phyloP scores from a whole-genome alignment of 1,140 invertebrate genomes.

The Agraylea sexmaculata region DNA sequence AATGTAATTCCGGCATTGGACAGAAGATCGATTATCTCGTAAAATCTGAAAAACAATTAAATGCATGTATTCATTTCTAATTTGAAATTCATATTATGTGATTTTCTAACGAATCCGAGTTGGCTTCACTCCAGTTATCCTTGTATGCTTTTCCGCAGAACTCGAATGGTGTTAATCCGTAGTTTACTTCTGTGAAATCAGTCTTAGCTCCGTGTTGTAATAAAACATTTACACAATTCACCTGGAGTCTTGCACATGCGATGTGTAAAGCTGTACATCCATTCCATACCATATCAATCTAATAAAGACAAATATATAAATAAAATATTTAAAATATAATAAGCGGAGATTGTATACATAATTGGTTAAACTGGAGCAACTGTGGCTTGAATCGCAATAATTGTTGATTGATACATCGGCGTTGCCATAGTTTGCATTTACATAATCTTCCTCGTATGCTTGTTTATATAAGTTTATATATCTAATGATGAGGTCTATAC shows the following conservation, averaged over 20 bases:
- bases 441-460: neutral
- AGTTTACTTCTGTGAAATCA: slow-evolving; percentile 28
- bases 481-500: slow-evolving; percentile 34
- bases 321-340: neutral
- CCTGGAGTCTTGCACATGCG: slow-evolving; percentile 30
- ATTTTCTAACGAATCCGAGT: neutral
- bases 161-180: slow-evolving; percentile 36
- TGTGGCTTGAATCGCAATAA: slow-evolving; percentile 6
- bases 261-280: slow-evolving; percentile 39
- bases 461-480: too few relatives aligned
- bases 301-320: slow-evolving; percentile 1
- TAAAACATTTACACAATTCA: slow-evolving; percentile 31
- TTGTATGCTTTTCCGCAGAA: slow-evolving; percentile 33
- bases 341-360: slow-evolving; percentile 1
- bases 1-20: slow-evolving; percentile 6
- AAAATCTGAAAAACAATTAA: slow-evolving; percentile 12
- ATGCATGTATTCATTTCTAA: too few relatives aligned
- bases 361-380: slow-evolving; percentile 5
- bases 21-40: slow-evolving; percentile 6
- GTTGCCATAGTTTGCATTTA: neutral
- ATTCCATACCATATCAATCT: slow-evolving; percentile 15
- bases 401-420: neutral
- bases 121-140: slow-evolving; percentile 14
- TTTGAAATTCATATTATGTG: neutral
- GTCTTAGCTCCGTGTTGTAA: slow-evolving; percentile 34